Conservation (phyloP, 92 coral and sea anemone genomes). For the Phenganax marumi region DNA sequence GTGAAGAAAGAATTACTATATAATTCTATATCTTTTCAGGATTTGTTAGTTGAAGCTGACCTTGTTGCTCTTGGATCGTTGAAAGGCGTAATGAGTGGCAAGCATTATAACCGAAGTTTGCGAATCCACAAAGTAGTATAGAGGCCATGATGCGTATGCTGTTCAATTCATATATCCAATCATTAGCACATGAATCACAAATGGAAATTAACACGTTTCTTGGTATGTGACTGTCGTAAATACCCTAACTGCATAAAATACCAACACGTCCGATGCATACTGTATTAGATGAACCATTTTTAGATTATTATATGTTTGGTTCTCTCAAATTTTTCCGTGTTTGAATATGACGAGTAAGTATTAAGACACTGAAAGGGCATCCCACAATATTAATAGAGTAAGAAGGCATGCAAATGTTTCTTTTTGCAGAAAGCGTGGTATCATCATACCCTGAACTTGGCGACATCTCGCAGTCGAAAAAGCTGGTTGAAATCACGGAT, state of each 20-base stretch:
- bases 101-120: constrained; percentile 63
- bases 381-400: constrained; percentile 19
- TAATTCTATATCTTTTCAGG: constrained; percentile 38
- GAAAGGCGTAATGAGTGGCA: constrained; percentile 62
- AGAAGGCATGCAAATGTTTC: constrained; percentile 18
- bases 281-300: constrained; percentile 7
- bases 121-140: constrained; percentile 58
- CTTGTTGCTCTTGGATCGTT: constrained; percentile 62
- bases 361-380: constrained; percentile 18
- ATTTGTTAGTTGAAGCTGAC: constrained; percentile 59
- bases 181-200: constrained; percentile 26
- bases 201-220: constrained; percentile 25
- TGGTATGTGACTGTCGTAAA: constrained; percentile 23
- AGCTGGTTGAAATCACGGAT: constrained; percentile 10
- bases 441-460: constrained; percentile 29
- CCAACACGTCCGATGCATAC: neutral
- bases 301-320: neutral
- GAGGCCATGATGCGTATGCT: constrained; percentile 36
- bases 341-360: neutral
- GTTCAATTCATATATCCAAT: constrained; percentile 34
- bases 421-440: constrained; percentile 14
- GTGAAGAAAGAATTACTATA: neutral
- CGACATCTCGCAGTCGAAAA: neutral
- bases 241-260: neutral
- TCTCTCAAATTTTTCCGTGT: neutral